Base-by-base conservation (phyloP, 2,113 vertebrate species). In the Gymnogyps californianus region DNA sequence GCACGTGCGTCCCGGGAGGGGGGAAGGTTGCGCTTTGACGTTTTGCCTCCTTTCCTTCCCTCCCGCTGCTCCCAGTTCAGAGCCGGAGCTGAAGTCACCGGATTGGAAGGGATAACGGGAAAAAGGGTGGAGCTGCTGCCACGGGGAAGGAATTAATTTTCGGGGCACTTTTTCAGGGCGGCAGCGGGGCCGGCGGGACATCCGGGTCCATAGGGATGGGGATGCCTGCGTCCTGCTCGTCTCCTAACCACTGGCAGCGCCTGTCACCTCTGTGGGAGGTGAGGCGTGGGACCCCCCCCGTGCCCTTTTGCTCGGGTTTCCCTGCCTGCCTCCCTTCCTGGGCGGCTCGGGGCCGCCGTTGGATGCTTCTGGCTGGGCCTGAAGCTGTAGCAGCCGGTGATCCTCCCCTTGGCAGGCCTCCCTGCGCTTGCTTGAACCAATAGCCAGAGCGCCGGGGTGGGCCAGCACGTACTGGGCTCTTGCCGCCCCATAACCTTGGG, bases 1-100 rank as follows among this genome's bases (percentile, higher is more conserved):
- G 0, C 91, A 85, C 9, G 2, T 83, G 84, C 0, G 0, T 83
- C 78, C 67, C 9, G 4, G 87, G 89, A 80, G 24, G 52, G 82
- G 59, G 78, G 66, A 31, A 93, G 70, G 46, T 46, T 90, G 51
- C 2, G 36, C 91, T 83, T 94, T 88, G 90, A 91, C 75, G 62
- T 94, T 96, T 96, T 11, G 19, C 89, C 79, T 97, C 89, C 55
- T 95, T 97, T 96, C 91, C 89, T 95, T 96, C 84, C 91, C 86
- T 93, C 75, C 84, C 2, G 2, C 87, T 38, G 52, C 93, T 96
- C 89, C 92, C 93, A 89, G 72, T 89, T 94, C 8, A 6, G 80
- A 85, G 84, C 69, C n/a, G 44, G 83, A 92, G 70, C 74, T 96
- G 90, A 96, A 95, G 62, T 97, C 93, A 85, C 81, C 0, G 5